Evolutionary conservation across 2,113 vertebrate genomes (phyloP).

Genomic region (Sinocyclocheilus anophthalmus): DNA sequence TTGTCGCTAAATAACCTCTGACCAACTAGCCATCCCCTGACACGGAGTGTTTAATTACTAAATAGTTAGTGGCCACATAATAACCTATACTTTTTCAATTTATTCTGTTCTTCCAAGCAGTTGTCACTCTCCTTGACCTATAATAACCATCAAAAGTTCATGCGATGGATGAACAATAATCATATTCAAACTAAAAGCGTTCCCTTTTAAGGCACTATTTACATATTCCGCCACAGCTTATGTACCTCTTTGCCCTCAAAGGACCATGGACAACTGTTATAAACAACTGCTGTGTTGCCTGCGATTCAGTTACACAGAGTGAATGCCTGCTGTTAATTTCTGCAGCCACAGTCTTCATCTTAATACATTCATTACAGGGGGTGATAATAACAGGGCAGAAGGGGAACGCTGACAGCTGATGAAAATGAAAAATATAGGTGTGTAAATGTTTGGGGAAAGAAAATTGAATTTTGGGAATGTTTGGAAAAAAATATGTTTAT

Average conservation of each 20-base stretch:
- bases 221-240: slow-evolving; percentile 30
- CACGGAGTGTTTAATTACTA: neutral
- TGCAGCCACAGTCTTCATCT: slow-evolving; percentile 23
- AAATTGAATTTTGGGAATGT: slow-evolving; percentile 23
- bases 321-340: slow-evolving; percentile 25
- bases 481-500: slow-evolving; percentile 24
- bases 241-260: slow-evolving; percentile 32
- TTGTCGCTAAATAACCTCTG: neutral
- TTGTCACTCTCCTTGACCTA: neutral
- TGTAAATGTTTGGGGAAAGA: slow-evolving; percentile 32
- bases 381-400: slow-evolving; percentile 19
- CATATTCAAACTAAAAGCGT: slow-evolving; percentile 36
- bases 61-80: neutral
- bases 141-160: neutral
- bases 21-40: neutral
- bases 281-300: slow-evolving; percentile 39
- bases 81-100: neutral
- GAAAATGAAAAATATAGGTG: slow-evolving; percentile 9
- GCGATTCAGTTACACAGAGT: slow-evolving; percentile 31
- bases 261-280: slow-evolving; percentile 35
- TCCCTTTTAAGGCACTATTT: slow-evolving; percentile 40
- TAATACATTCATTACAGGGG: slow-evolving; percentile 7
- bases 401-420: neutral
- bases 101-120: neutral
- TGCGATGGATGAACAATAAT: neutral